Evolutionary conservation across 2,888 invertebrate species (phyloP).

Genomic region (Oasisia sp.): DNA sequence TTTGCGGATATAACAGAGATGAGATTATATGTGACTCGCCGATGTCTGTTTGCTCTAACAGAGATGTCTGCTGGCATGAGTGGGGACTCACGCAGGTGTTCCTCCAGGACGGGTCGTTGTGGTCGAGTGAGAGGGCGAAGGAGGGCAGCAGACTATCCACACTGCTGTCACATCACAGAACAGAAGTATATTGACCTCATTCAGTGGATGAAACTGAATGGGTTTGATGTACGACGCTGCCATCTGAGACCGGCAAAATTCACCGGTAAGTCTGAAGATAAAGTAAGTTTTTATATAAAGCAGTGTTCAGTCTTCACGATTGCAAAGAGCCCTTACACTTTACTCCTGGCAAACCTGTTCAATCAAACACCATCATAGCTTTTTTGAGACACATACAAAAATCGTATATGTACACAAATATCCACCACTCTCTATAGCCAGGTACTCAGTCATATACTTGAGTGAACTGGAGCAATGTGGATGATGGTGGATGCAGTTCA

Average conservation of each 20-base stretch:
- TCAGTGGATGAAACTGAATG: slow-evolving; percentile 31
- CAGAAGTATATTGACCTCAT: slow-evolving; percentile 17
- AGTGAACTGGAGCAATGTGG: too few relatives aligned
- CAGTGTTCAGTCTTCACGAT: neutral
- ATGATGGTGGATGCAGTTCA: too few relatives aligned
- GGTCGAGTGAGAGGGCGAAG: neutral
- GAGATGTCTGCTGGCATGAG: neutral
- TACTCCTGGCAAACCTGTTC: too few relatives aligned
- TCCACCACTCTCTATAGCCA: too few relatives aligned
- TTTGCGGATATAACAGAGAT: too few relatives aligned
- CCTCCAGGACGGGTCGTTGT: neutral
- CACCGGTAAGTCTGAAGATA: slow-evolving; percentile 8
- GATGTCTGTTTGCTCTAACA: neutral
- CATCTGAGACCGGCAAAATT: slow-evolving; percentile 23
- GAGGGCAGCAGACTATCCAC: neutral
- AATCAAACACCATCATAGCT: too few relatives aligned
- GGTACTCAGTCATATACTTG: too few relatives aligned
- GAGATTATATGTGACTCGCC: too few relatives aligned
- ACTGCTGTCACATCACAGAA: neutral
- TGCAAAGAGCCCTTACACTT: too few relatives aligned
- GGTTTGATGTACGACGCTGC: slow-evolving; percentile 19
- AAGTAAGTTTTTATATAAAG: neutral
- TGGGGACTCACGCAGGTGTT: neutral
- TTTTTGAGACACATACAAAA: too few relatives aligned
- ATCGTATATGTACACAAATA: too few relatives aligned